phyloP scores from a whole-genome alignment of 2,888 invertebrate genomes.

The Trissolcus japonicus region DNA sequence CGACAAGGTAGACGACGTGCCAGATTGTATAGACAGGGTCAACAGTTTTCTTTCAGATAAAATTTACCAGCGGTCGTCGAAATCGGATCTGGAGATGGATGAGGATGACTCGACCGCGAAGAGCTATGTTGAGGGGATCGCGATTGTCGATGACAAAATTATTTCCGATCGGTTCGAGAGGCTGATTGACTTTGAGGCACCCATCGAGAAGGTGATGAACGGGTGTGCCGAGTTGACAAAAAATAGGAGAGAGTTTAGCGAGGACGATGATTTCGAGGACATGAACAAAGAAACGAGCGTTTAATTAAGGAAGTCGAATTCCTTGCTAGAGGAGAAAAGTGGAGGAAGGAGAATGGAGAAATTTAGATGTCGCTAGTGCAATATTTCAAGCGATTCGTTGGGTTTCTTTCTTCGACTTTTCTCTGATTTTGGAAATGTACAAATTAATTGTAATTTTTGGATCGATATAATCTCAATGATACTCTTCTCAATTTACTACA shows the following conservation, averaged over 20 bases:
- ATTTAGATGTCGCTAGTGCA: constrained; percentile 11
- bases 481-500: too few species aligned
- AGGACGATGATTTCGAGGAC: constrained; percentile 58
- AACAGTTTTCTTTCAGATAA: constrained; percentile 36
- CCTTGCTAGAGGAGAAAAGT: constrained; percentile 5
- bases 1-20: constrained; percentile 61
- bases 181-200: constrained; percentile 39
- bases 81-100: constrained; percentile 22
- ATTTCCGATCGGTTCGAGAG: constrained; percentile 24
- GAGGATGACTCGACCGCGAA: constrained; percentile 20
- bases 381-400: constrained; percentile 11
- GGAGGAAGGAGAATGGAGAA: constrained; percentile 10
- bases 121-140: constrained; percentile 15
- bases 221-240: constrained; percentile 10
- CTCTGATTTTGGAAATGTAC: constrained; percentile 25
- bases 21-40: constrained; percentile 52
- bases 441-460: constrained; percentile 40
- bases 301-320: constrained; percentile 38
- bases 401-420: constrained; percentile 21
- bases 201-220: constrained; percentile 16
- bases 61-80: constrained; percentile 21
- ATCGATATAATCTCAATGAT: too few species aligned
- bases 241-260: constrained; percentile 36
- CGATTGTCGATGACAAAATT: constrained; percentile 4
- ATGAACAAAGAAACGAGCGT: constrained; percentile 74